Evolutionary conservation across 2,113 vertebrate species (phyloP), one percentile per base, ranked within the genome.

Genomic region (Meriones unguiculatus): DNA sequence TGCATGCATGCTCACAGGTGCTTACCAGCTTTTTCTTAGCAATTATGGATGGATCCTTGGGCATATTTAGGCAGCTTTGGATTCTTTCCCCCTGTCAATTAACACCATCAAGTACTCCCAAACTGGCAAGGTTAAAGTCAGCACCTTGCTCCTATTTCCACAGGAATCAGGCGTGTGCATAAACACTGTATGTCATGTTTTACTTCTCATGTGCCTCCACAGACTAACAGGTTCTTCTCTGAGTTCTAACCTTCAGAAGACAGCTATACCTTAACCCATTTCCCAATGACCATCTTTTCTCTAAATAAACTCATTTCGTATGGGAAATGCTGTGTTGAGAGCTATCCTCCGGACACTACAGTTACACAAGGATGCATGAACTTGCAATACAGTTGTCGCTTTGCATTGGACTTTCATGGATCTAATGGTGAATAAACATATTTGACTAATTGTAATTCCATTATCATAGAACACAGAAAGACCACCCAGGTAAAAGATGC

Each of bases 1-100:
- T 95, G 80, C 93, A 93, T 64, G 72, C 11, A 41, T 12, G 54
- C 54, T 57, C 57, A 12, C 57, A 15, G 57, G 57, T 57, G 57
- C 57, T 57, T 57, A 14, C 12, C 57, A 28, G 57, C 64, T 62
- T 7, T 80, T 87, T 62, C 30, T 59, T 90, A 92, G 73, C 88
- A 80, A 67, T 92, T 91, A 87, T 35, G 46, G 92, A 75, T 24
- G 35, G 18, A 13, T 69, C 9, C 89, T 84, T 95, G 94, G 64
- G 78, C 15, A 50, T 32, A 7, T 50, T 62, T 2, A 86, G 73
- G 24, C 80, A 85, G 62, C 24, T 87, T 80, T 65, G 41, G 50
- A 7, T 50, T 59, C 15, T 87, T 80, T 54, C 24, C 17, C 25
- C 7, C 14, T 3, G 5, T 38, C 4, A 38, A 52, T 41, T 78